Conservation (phyloP, 2,888 invertebrate species). For the Augochlorella aurata region DNA sequence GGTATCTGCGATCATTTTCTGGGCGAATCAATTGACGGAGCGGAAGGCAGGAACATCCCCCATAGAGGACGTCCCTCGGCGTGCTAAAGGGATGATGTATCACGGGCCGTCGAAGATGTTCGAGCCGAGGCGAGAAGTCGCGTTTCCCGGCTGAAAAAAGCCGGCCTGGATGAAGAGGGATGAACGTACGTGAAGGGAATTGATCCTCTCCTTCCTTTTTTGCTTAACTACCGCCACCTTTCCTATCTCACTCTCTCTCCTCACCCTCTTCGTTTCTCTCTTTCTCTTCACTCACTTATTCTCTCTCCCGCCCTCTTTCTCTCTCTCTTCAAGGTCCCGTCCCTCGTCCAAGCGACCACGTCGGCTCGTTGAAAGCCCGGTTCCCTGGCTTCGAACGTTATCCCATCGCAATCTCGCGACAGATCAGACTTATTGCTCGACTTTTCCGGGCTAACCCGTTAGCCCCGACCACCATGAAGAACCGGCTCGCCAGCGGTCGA, state of each 20-base stretch:
- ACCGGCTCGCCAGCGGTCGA: slow-evolving; percentile 2
- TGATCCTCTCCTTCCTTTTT: slow-evolving; percentile 40
- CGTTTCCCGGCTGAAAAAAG: not conserved
- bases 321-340: not conserved
- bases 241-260: not conserved
- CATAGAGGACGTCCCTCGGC: not conserved
- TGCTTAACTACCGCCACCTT: slow-evolving; percentile 19
- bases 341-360: slow-evolving; percentile 8
- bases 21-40: not conserved
- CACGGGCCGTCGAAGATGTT: slow-evolving; percentile 28
- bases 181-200: slow-evolving; percentile 32
- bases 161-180: slow-evolving; percentile 22
- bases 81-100: slow-evolving; percentile 27
- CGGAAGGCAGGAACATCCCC: not conserved
- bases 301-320: not conserved
- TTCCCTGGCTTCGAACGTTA: slow-evolving; percentile 7
- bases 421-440: slow-evolving; percentile 55
- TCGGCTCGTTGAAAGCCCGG: not conserved
- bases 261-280: not conserved
- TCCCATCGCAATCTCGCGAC: slow-evolving; percentile 46
- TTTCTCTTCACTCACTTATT: not conserved
- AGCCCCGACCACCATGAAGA: not conserved
- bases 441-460: not conserved
- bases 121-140: slow-evolving; percentile 16
- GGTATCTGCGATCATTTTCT: too few species aligned